Base-by-base conservation (phyloP, 2,888 invertebrate genomes). In the Eucera pruinosa region DNA sequence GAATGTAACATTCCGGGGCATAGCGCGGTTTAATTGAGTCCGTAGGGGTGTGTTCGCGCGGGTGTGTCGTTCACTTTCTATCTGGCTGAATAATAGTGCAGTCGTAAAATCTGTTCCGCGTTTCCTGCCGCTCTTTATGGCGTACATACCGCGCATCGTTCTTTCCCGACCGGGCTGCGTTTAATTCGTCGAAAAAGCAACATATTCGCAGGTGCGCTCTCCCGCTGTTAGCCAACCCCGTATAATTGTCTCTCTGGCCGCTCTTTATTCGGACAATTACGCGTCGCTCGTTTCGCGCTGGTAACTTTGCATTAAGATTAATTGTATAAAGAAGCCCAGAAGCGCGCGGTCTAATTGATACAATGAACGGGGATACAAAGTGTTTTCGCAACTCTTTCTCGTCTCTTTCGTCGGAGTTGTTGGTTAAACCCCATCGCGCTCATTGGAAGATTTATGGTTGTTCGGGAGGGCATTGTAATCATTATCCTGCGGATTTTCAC, bases 291-390 rank as follows among this genome's bases (percentile, higher is more conserved):
- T 65, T 70, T 66, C 70, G 61, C 76, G 67, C 54, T 54, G 47
- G 57, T 58, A 71, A 71, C 74, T 64, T 71, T 54, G 69, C 68
- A 61, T 83, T 69, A 71, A 77, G 81, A 82, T 83, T 77, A 82
- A 83, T 82, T 74, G 61, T 36, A 23, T 41, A 75, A 77, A 75
- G 68, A 75, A 65, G 52, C 58, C 52, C 67, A 64, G 60, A 45
- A n/a, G n/a, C n/a, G 65, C 33, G 55, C 64, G 61, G 70, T 69
- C 79, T 74, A 83, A 83, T 82, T 82, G 77, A 83, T 83, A 76
- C 77, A 77, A 83, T 80, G 58, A 80, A 80, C 60, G 47, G 52
- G 15, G 50, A 5, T 33, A 1, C 6, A 20, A n/a, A n/a, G n/a
- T n/a, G n/a, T n/a, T n/a, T n/a, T n/a, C n/a, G n/a, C n/a, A n/a